phyloP scores from a whole-genome alignment of 2,888 invertebrate genomes.

The Brachynemurus nebulosus region DNA sequence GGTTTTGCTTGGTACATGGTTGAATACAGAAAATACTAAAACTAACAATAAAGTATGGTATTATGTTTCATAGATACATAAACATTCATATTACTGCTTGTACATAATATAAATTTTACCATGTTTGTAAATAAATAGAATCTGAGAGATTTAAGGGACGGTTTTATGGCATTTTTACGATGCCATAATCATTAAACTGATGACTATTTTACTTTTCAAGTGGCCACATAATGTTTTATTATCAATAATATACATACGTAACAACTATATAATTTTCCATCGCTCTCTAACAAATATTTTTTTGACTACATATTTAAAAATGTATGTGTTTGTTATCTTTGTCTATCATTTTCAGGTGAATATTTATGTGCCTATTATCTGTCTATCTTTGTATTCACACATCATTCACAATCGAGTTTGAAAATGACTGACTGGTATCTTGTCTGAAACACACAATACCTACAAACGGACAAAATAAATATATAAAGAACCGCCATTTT shows the following conservation, averaged over 20 bases:
- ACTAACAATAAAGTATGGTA: no score
- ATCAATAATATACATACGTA: neutral
- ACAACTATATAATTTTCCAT: neutral
- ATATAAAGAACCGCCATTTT: neutral
- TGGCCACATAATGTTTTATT: constrained; percentile 2
- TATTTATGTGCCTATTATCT: neutral
- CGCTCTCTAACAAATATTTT: neutral
- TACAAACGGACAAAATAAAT: no score
- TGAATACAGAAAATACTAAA: no score
- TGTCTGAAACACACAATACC: neutral
- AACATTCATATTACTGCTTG: no score
- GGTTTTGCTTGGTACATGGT: no score
- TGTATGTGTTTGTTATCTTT: no score
- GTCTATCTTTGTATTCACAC: neutral
- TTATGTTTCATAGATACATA: no score
- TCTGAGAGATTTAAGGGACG: no score
- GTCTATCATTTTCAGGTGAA: neutral
- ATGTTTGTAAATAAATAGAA: no score
- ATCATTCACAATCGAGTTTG: no score
- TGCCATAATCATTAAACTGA: neutral
- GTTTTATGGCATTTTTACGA: neutral
- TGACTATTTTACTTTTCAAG: neutral
- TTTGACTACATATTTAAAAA: neutral
- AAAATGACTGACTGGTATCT: neutral
- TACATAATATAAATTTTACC: no score